Percentiles rank a stretch among this genome's conserved stretches.
These are phyloP conservation scores for Zaprionus nigranus DNA, from an alignment of 1,140 invertebrate species.

Conservation along the genomic window DNA sequence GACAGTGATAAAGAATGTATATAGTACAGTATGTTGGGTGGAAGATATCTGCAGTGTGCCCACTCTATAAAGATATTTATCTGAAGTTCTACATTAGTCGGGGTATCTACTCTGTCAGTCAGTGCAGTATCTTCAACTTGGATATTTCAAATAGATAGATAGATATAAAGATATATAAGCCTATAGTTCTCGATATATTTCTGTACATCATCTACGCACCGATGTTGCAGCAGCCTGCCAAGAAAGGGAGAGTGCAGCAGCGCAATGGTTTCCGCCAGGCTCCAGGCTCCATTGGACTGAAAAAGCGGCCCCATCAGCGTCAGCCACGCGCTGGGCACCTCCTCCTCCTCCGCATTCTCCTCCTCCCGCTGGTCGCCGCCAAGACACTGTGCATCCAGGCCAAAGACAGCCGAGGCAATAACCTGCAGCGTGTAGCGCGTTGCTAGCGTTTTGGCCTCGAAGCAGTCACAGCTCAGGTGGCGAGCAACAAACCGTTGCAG, in stretches of 20 bases:
- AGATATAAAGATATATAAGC: too few relatives aligned
- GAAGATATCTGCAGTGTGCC: too few relatives aligned
- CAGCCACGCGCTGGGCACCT: conserved; percentile 36
- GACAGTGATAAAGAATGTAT: too few relatives aligned
- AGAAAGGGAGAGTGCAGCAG: conserved; percentile 55
- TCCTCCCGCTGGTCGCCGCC: neutral
- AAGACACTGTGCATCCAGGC: conserved; percentile 56
- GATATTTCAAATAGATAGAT: too few relatives aligned
- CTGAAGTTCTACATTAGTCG: too few relatives aligned
- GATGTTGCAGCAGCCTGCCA: conserved; percentile 39
- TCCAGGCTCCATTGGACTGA: conserved; percentile 44
- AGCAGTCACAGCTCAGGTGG: neutral
- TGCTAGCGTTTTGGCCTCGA: conserved; percentile 55
- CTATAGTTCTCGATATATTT: too few relatives aligned
- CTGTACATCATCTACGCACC: conserved; percentile 36
- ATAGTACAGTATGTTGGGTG: too few relatives aligned
- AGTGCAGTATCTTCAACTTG: too few relatives aligned
- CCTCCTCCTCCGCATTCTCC: neutral
- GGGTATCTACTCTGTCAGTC: too few relatives aligned
- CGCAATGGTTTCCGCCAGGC: conserved; percentile 60
- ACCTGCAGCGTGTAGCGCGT: conserved; percentile 66
- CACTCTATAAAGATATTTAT: too few relatives aligned
- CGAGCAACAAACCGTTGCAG: conserved; percentile 23
- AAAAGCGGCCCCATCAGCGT: conserved; percentile 51
- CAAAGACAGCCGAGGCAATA: conserved; percentile 60